These are phyloP conservation scores for Drosophila heteroneura DNA, from an alignment of 2,888 invertebrate species.

Conservation along the genomic window DNA sequence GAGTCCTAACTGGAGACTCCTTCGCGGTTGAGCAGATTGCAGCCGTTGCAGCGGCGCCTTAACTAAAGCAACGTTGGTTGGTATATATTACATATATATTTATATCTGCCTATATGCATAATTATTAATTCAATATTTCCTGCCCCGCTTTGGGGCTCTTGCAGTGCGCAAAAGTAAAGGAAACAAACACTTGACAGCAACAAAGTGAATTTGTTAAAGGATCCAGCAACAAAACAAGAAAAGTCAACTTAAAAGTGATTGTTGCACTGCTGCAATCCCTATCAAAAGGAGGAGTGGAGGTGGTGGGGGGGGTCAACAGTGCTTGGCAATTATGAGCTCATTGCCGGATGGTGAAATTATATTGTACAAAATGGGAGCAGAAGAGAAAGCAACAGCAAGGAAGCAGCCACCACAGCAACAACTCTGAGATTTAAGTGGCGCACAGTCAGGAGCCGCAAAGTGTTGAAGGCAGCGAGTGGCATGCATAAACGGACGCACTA, in stretches of 20 bases:
- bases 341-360: slow-evolving; percentile 72
- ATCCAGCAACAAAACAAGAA: slow-evolving; percentile 34
- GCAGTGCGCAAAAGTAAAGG: slow-evolving; percentile 44
- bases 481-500: slow-evolving; percentile 48
- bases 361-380: slow-evolving; percentile 65
- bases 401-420: slow-evolving; percentile 42
- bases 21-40: slow-evolving; percentile 57
- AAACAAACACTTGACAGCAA: slow-evolving; percentile 66
- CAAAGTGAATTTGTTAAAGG: slow-evolving; percentile 35
- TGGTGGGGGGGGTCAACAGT: slow-evolving; percentile 4
- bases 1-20: slow-evolving; percentile 38
- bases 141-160: slow-evolving; percentile 28
- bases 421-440: slow-evolving; percentile 45
- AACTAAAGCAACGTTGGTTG: slow-evolving; percentile 47
- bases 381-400: slow-evolving; percentile 72
- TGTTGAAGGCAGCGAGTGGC: slow-evolving; percentile 58
- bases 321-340: slow-evolving; percentile 53
- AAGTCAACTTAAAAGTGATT: slow-evolving; percentile 29
- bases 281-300: neutral
- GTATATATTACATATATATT: neutral
- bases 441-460: slow-evolving; percentile 53
- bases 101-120: slow-evolving; percentile 49
- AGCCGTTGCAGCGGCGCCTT: slow-evolving; percentile 53
- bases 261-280: slow-evolving; percentile 29
- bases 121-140: slow-evolving; percentile 76